These are phyloP conservation scores for Choristoneura fumiferana DNA, from an alignment of 1,140 invertebrate genomes.

Conservation along the genomic window DNA sequence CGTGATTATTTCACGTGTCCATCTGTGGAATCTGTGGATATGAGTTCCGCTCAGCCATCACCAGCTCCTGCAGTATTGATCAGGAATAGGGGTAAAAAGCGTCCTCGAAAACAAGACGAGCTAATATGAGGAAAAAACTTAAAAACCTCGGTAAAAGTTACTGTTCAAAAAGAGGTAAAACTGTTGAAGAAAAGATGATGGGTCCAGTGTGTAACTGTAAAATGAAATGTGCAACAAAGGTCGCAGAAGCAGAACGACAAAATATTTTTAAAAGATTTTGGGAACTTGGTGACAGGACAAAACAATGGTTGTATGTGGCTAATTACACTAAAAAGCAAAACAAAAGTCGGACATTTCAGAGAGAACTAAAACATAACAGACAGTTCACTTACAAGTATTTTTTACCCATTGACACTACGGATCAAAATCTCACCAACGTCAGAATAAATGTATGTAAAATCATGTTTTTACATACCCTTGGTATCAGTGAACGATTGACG, in stretches of 20 bases:
- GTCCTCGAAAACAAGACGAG: background rate
- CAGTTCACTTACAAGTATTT: conserved; percentile 6
- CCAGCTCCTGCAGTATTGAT: background rate
- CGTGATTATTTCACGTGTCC: too few relatives aligned
- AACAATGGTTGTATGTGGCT: conserved; percentile 18
- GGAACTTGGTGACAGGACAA: conserved; percentile 11
- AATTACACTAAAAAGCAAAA: conserved; percentile 19
- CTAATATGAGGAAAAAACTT: background rate
- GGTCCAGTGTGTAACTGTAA: background rate
- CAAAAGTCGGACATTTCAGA: background rate
- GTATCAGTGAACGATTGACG: conserved; percentile 13
- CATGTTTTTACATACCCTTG: background rate
- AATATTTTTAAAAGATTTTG: conserved; percentile 16
- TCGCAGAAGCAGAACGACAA: conserved; percentile 2
- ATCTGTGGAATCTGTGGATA: background rate
- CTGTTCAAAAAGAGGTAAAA: background rate
- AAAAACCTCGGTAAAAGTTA: background rate
- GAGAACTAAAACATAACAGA: background rate
- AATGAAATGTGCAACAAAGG: background rate
- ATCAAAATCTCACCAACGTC: background rate
- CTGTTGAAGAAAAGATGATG: background rate
- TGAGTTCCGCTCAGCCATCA: background rate
- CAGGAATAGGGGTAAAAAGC: background rate
- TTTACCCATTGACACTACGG: background rate
- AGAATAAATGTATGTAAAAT: conserved; percentile 11